phyloP scores from a whole-genome alignment of 2,888 invertebrate species.

The Cotesia congregata region DNA sequence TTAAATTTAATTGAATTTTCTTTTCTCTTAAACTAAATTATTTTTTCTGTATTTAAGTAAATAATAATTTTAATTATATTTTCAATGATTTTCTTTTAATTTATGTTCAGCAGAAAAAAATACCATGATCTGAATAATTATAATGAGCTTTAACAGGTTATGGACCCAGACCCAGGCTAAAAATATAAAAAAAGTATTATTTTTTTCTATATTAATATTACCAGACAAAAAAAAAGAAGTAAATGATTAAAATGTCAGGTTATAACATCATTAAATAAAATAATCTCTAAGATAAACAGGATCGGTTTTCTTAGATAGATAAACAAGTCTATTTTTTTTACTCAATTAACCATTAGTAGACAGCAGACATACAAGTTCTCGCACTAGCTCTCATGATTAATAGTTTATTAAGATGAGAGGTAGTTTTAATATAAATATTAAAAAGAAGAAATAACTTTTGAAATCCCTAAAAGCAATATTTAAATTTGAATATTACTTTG shows the following conservation, averaged over 20 bases:
- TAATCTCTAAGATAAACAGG: conserved; percentile 6
- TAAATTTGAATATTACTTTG: not conserved
- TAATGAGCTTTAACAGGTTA: too few species aligned
- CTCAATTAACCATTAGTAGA: conserved; percentile 9
- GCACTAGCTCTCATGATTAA: not conserved
- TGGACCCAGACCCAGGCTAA: too few species aligned
- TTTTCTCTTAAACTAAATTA: too few species aligned
- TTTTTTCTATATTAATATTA: too few species aligned
- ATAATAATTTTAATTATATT: too few species aligned
- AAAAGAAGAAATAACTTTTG: not conserved
- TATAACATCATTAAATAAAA: conserved; percentile 7
- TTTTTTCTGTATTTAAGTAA: too few species aligned
- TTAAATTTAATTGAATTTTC: too few species aligned
- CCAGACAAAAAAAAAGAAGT: not conserved
- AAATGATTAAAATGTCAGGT: not conserved
- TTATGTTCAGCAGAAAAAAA: too few species aligned
- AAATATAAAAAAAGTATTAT: too few species aligned
- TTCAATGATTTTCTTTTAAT: too few species aligned
- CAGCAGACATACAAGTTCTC: not conserved
- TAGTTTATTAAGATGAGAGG: not conserved
- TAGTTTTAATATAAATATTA: not conserved
- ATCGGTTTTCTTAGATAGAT: conserved; percentile 11
- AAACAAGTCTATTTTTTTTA: conserved; percentile 7
- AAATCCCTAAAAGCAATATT: not conserved
- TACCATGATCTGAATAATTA: too few species aligned